phyloP scores from a whole-genome alignment of 2,797 vertebrate species.

The Iguana delicatissima region DNA sequence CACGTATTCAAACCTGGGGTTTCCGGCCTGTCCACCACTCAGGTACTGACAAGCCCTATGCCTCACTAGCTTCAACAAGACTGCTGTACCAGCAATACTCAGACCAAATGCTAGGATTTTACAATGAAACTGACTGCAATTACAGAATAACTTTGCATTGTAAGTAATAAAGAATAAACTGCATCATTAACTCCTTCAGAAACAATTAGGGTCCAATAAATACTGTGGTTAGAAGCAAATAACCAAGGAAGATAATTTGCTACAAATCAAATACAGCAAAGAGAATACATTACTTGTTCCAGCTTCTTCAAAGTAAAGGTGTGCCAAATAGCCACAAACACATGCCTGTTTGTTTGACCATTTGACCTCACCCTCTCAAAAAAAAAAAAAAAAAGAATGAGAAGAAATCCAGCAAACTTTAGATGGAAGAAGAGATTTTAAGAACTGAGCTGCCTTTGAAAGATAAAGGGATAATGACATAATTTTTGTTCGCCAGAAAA shows the following conservation, averaged over 20 bases:
- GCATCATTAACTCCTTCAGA: too few relatives aligned
- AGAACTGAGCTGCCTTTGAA: background rate
- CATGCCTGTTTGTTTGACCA: background rate
- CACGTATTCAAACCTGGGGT: too few relatives aligned
- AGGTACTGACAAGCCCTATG: too few relatives aligned
- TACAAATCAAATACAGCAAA: background rate
- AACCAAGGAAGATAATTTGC: background rate
- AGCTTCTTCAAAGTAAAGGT: background rate
- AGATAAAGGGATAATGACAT: background rate
- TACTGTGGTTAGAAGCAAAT: background rate
- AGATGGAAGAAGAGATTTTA: background rate
- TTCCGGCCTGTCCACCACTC: too few relatives aligned
- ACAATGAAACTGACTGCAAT: too few relatives aligned
- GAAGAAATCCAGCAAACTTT: background rate
- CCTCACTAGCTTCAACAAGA: too few relatives aligned
- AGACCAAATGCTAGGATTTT: too few relatives aligned
- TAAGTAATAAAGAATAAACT: too few relatives aligned
- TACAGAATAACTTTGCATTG: too few relatives aligned
- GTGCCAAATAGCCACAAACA: background rate
- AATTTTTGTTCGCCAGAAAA: background rate
- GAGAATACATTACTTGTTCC: background rate
- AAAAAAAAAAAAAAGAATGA: background rate
- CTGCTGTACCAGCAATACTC: too few relatives aligned
- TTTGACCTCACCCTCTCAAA: background rate
- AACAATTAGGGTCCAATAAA: background rate